Evolutionary conservation across 2,888 invertebrate species (phyloP), one percentile per base, ranked within the genome.

Genomic region (Latheticus oryzae): DNA sequence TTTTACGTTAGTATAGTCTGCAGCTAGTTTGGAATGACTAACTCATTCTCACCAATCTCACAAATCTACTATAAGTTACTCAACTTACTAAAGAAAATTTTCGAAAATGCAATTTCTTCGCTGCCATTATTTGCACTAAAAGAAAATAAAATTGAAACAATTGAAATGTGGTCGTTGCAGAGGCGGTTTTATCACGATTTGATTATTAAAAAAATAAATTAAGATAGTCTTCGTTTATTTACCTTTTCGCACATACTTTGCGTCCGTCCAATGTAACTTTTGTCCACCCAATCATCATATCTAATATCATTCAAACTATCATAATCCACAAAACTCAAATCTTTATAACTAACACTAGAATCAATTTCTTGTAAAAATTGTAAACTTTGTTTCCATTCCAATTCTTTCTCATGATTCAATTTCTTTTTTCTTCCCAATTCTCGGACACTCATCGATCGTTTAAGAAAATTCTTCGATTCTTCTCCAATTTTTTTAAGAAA

Each of bases 261-360:
- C 3, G 76, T 75, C 55, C 78, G 62, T 11, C 69, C 70, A 37
- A 74, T 66, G 28, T 54, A 61, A 19, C 61, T 61, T 28, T 11
- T 47, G 24, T 66, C 37, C 37, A 26, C 15, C 5, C 15, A 40
- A 40, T 26, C 28, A 2, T 15, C 38, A 15, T 72, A 77, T 47
- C 63, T 68, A 45, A 81, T 81, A 51, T 78, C 77, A 61, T 82
- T 81, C 53, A 83, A 77, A 52, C 79, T 80, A 64, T 84, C 84
- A 61, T 84, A 84, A 68, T 84, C 80, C 32, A 84, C 80, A 68
- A 82, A 84, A 67, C 83, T 82, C 70, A 84, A 78, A 64, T 84
- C 83, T 58, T 82, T 79, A 69, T 83, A 84, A 71, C 83, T 83
- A 60, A 84, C 82, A 77, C 80, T 80, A 28, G 79, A 78, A 65